A percentile compares a stretch with the other conserved stretches of the same genome.
Evolutionary conservation across 2,888 invertebrate genomes (phyloP).

Genomic region (Pammene aurita): DNA sequence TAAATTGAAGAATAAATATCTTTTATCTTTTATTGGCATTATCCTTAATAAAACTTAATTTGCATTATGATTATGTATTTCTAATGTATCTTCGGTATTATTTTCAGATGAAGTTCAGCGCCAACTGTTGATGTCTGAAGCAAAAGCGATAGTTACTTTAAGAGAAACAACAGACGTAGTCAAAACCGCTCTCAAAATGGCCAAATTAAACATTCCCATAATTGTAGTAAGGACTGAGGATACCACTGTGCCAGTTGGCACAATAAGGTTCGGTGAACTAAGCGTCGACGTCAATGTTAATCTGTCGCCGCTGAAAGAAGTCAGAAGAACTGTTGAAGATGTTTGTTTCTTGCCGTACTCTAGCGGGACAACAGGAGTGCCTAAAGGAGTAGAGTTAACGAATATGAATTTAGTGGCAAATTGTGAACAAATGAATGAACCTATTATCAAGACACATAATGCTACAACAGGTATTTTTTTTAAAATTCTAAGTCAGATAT

Average conservation of each 20-base stretch:
- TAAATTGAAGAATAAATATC: too few relatives aligned
- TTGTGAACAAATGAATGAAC: slow-evolving; percentile 69
- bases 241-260: slow-evolving; percentile 69
- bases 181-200: slow-evolving; percentile 74
- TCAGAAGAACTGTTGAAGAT: slow-evolving; percentile 79
- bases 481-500: too few relatives aligned
- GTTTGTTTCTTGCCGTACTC: slow-evolving; percentile 90
- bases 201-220: slow-evolving; percentile 80
- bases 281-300: slow-evolving; percentile 82
- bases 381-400: slow-evolving; percentile 89
- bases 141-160: slow-evolving; percentile 86
- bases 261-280: slow-evolving; percentile 85
- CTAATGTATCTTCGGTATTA: background rate
- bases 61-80: background rate
- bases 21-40: too few relatives aligned
- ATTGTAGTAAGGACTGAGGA: slow-evolving; percentile 73
- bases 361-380: slow-evolving; percentile 93
- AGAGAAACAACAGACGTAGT: slow-evolving; percentile 76
- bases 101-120: slow-evolving; percentile 88
- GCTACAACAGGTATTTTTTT: slow-evolving; percentile 67
- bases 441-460: slow-evolving; percentile 55
- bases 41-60: too few relatives aligned
- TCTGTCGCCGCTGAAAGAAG: slow-evolving; percentile 77
- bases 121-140: slow-evolving; percentile 84
- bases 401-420: slow-evolving; percentile 84